These are phyloP conservation scores for Dendropsophus ebraccatus DNA, from an alignment of 2,113 vertebrate species.

Conservation along the genomic window DNA sequence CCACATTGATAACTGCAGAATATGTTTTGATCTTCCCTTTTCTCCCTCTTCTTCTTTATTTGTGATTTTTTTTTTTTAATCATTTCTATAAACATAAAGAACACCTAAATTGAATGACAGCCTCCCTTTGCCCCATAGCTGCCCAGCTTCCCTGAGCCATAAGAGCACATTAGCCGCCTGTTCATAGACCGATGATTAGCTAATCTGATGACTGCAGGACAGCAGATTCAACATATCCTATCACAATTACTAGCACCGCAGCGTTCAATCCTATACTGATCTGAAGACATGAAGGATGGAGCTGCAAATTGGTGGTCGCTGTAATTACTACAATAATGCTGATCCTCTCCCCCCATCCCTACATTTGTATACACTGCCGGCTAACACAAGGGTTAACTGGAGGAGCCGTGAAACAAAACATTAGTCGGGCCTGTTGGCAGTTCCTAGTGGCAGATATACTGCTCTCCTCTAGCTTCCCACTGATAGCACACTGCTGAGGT, in stretches of 20 bases:
- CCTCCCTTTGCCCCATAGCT: not conserved
- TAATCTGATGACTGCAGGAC: slow-evolving; percentile 50
- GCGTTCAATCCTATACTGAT: slow-evolving; percentile 75
- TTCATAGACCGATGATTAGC: slow-evolving; percentile 73
- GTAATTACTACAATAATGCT: slow-evolving; percentile 69
- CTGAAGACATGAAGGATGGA: slow-evolving; percentile 70
- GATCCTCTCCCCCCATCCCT: too few relatives aligned
- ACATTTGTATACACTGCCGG: too few relatives aligned
- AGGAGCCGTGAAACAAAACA: slow-evolving; percentile 59
- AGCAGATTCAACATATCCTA: slow-evolving; percentile 77
- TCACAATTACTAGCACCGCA: slow-evolving; percentile 75
- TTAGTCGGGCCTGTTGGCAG: slow-evolving; percentile 9
- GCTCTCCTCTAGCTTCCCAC: slow-evolving; percentile 21
- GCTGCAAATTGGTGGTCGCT: slow-evolving; percentile 71
- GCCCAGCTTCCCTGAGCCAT: not conserved
- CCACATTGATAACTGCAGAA: not conserved
- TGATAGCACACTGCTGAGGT: slow-evolving; percentile 40
- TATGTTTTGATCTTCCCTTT: not conserved
- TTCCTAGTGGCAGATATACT: not conserved
- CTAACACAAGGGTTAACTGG: not conserved
- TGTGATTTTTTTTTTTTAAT: not conserved
- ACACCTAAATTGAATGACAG: not conserved
- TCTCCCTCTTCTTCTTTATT: not conserved
- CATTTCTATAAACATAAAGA: not conserved
- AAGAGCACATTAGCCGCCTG: slow-evolving; percentile 75